Evolutionary conservation across 2,888 invertebrate species (phyloP).

Genomic region (Scelioninae gen. 1): DNA sequence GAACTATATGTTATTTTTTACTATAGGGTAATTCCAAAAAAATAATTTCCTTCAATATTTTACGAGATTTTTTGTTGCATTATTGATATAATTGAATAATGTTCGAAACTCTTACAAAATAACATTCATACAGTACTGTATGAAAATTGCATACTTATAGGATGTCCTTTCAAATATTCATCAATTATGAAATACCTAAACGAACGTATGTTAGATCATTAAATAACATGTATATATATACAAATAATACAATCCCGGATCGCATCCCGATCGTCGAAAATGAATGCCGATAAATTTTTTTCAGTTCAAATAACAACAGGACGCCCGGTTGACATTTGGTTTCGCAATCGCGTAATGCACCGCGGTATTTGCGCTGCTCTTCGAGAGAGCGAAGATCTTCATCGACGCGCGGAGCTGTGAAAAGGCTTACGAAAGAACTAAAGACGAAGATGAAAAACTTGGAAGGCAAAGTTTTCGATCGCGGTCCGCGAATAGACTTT

Average conservation of each 20-base stretch:
- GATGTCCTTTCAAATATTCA: too few relatives aligned
- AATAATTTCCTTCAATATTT: too few relatives aligned
- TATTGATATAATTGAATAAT: too few relatives aligned
- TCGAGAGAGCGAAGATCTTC: conserved; percentile 41
- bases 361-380: conserved; percentile 57
- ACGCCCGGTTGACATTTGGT: conserved; percentile 63
- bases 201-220: not conserved
- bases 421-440: conserved; percentile 52
- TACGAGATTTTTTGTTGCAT: too few relatives aligned
- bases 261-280: conserved; percentile 1
- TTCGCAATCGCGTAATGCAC: conserved; percentile 54
- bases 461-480: conserved; percentile 53
- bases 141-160: too few relatives aligned
- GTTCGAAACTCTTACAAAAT: too few relatives aligned
- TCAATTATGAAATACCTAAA: not conserved
- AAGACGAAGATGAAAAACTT: conserved; percentile 44
- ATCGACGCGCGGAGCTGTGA: conserved; percentile 53
- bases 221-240: conserved; percentile 2
- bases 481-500: conserved; percentile 41
- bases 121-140: too few relatives aligned
- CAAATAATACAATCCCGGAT: not conserved
- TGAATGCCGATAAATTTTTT: not conserved
- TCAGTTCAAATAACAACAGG: conserved; percentile 45
- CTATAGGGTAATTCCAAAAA: too few relatives aligned
- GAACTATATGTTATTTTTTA: too few relatives aligned